Evolutionary conservation across 2,797 vertebrate species (phyloP).

Genomic region (Premnoplex brunnescens): DNA sequence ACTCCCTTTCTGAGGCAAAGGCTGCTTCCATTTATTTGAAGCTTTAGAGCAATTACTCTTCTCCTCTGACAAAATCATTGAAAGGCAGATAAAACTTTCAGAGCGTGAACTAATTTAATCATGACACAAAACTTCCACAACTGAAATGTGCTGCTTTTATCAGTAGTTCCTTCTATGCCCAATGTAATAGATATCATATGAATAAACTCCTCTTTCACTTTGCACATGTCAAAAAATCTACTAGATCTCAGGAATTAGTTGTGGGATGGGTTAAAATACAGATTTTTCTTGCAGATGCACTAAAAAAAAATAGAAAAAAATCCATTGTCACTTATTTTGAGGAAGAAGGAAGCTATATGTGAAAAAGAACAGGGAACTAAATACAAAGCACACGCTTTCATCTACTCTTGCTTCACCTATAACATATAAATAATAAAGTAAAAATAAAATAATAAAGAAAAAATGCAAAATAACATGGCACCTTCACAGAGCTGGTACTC

Average conservation of each 20-base stretch:
- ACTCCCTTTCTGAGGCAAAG: neutral
- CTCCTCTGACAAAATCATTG: neutral
- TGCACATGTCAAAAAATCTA: neutral
- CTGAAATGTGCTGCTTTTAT: neutral
- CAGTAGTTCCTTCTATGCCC: fast-evolving
- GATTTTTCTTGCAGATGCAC: neutral
- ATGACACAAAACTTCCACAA: neutral
- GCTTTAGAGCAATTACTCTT: neutral
- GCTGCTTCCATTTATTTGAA: neutral
- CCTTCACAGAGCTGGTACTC: neutral
- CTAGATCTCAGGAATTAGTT: neutral
- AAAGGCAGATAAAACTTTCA: neutral
- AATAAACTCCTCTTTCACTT: neutral
- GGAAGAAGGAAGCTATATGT: neutral
- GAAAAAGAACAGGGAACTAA: neutral
- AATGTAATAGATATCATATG: neutral
- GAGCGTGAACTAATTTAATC: neutral
- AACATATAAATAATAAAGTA: neutral
- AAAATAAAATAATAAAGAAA: neutral
- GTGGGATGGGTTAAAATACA: neutral
- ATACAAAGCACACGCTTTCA: neutral
- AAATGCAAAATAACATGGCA: neutral
- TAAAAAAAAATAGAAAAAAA: neutral
- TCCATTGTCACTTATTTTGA: neutral
- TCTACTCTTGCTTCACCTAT: neutral